Evolutionary conservation across 2,797 vertebrate species (phyloP), one percentile per base, ranked within the genome.

Genomic region (Falco peregrinus): DNA sequence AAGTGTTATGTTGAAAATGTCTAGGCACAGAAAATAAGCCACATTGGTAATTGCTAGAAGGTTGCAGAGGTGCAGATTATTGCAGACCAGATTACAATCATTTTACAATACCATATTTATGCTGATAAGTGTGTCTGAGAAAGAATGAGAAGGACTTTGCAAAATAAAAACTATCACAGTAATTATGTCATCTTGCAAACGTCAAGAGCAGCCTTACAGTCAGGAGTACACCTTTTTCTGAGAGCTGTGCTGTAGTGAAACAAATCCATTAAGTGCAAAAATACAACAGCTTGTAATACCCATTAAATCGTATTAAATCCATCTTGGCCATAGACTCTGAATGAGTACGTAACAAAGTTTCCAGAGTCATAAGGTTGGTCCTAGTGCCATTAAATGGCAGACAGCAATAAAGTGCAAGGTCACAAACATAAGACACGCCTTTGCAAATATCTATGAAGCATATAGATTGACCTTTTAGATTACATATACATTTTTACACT

Each of bases 21-120:
- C 1, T 0, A 54, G 9, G 9, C 25, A 41, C 5, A 50, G 26
- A 7, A 48, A 63, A 68, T 48, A 37, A 0, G 2, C 2, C 18
- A 28, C 3, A 6, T 1, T 63, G 11, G 2, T 43, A 35, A 33
- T 10, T 45, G 14, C 24, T 53, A 24, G 31, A 80, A 77, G 8
- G 31, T 41, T 84, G 17, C 39, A 77, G 18, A 79, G 35, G 5
- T 45, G 14, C 8, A 45, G 10, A 19, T 16, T 41, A 29, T 29
- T 68, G 24, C 16, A 48, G 45, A 45, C 8, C 10, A n/a, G 10
- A 28, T 10, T 67, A 43, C 10, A 19, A 45, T 5, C 1, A 7
- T 47, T 75, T 84, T 70, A 41, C 7, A 16, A 15, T 33, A 15
- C 31, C 6, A 5, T 18, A 11, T 17, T 57, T 39, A 15, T 33